These are phyloP conservation scores for Neocloeon triangulifer DNA, from an alignment of 1,140 invertebrate genomes.

Conservation along the genomic window DNA sequence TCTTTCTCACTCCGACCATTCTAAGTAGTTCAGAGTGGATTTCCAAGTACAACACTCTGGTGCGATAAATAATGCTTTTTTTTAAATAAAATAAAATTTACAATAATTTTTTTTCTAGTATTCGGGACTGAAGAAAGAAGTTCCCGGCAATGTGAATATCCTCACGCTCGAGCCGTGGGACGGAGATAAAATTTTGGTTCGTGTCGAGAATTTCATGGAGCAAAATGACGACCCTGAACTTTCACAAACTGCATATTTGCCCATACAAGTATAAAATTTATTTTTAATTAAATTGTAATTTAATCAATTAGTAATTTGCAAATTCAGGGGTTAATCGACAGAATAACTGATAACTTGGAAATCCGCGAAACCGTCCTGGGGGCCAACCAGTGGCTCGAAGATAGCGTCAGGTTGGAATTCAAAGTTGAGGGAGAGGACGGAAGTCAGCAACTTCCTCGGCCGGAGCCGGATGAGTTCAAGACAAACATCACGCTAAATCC, in stretches of 20 bases:
- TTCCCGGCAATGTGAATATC: slow-evolving; percentile 32
- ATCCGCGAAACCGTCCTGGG: slow-evolving; percentile 44
- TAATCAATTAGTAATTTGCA: too few species aligned
- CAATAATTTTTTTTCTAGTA: too few species aligned
- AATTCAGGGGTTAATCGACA: too few species aligned
- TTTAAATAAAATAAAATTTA: background rate
- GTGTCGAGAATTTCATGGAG: slow-evolving; percentile 36
- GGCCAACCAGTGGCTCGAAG: slow-evolving; percentile 35
- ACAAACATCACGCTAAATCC: slow-evolving; percentile 23
- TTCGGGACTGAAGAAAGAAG: slow-evolving; percentile 8
- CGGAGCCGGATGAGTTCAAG: slow-evolving; percentile 8
- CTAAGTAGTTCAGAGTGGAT: slow-evolving; percentile 5
- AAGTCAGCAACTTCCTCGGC: too few species aligned
- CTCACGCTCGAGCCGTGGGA: slow-evolving; percentile 27
- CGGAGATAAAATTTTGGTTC: slow-evolving; percentile 17
- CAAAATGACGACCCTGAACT: slow-evolving; percentile 20
- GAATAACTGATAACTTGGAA: too few species aligned
- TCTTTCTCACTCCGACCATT: slow-evolving; percentile 3
- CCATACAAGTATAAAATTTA: too few species aligned
- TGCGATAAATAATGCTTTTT: slow-evolving; percentile 1
- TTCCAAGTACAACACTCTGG: slow-evolving; percentile 6
- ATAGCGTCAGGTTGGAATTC: slow-evolving; percentile 30
- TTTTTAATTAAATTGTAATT: too few species aligned
- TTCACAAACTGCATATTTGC: slow-evolving; percentile 19
- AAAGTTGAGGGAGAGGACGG: slow-evolving; percentile 13